These are phyloP conservation scores for Pomatostomus ruficeps DNA, from an alignment of 2,113 vertebrate genomes.

Conservation along the genomic window DNA sequence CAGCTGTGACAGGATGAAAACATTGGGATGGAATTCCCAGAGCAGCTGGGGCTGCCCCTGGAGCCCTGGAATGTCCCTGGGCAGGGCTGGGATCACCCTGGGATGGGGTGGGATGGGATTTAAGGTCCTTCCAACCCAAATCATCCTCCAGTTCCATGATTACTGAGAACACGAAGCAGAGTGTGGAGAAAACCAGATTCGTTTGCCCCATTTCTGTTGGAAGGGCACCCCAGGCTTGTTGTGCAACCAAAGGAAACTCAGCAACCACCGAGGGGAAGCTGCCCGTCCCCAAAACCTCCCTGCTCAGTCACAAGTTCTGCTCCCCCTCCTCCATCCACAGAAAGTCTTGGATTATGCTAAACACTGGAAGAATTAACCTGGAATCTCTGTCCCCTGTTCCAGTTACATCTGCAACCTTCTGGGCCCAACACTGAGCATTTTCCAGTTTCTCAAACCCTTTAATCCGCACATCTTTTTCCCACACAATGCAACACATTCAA, in stretches of 20 bases:
- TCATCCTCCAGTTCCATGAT: not conserved
- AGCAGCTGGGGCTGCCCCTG: not conserved
- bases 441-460: not conserved
- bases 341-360: not conserved
- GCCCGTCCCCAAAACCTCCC: not conserved
- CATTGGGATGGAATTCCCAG: not conserved
- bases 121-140: not conserved
- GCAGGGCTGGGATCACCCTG: not conserved
- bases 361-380: not conserved
- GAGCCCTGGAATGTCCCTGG: not conserved
- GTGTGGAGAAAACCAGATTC: not conserved
- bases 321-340: not conserved
- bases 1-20: not conserved
- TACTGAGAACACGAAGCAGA: not conserved
- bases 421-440: not conserved
- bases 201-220: not conserved
- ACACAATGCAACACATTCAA: fast-evolving
- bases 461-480: fast-evolving
- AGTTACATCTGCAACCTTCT: not conserved
- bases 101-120: not conserved
- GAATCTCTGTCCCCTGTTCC: not conserved
- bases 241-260: not conserved
- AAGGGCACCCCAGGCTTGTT: not conserved
- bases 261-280: not conserved
- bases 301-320: not conserved